phyloP scores from a whole-genome alignment of 1,140 invertebrate species.

The Cyclina sinensis region DNA sequence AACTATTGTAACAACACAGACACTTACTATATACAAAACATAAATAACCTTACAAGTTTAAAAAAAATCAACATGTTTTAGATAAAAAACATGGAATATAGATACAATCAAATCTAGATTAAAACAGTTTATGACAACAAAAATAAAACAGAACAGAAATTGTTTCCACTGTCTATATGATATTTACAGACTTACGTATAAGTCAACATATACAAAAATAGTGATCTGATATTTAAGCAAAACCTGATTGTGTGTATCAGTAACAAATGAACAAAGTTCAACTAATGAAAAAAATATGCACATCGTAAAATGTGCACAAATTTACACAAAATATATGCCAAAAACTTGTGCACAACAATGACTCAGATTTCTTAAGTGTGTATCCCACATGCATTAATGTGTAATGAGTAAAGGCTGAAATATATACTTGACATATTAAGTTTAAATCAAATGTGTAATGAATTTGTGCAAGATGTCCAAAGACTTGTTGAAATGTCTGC shows the following conservation, averaged over 20 bases:
- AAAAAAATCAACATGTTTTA: not conserved
- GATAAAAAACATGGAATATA: not conserved
- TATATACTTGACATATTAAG: too few species aligned
- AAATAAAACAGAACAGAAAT: not conserved
- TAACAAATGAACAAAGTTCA: not conserved
- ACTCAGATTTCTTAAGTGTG: too few species aligned
- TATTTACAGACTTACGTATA: not conserved
- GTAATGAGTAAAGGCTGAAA: too few species aligned
- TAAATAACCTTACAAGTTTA: not conserved
- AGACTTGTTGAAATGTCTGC: too few species aligned
- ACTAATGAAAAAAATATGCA: not conserved
- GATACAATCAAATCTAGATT: constrained; percentile 11
- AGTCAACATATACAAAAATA: constrained; percentile 34
- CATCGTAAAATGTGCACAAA: not conserved
- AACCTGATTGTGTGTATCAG: not conserved
- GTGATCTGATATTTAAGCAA: not conserved
- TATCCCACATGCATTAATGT: too few species aligned
- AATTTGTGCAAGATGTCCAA: too few species aligned
- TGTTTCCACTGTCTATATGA: not conserved
- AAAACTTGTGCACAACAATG: too few species aligned
- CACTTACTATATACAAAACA: constrained; percentile 23
- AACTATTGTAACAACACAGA: constrained; percentile 16
- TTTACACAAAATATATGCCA: too few species aligned
- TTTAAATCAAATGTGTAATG: too few species aligned
- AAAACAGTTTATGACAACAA: constrained; percentile 14